Evolutionary conservation across 2,888 invertebrate species (phyloP).

Genomic region (Caenorhabditis sp.): DNA sequence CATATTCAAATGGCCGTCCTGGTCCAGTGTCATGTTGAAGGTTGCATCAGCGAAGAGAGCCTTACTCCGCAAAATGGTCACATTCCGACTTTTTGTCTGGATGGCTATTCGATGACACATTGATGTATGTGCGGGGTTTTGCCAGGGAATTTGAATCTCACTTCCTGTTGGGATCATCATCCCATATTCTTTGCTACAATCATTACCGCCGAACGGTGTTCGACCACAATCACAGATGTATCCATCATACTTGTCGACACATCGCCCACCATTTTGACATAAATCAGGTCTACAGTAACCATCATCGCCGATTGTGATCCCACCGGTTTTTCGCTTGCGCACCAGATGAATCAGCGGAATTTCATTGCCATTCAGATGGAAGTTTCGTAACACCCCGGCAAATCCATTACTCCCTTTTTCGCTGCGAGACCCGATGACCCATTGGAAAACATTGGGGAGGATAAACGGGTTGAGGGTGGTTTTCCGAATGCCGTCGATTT

Average conservation of each 20-base stretch:
- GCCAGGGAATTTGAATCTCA: conserved; percentile 67
- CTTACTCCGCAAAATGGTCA: conserved; percentile 56
- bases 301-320: conserved; percentile 52
- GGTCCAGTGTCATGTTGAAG: conserved; percentile 63
- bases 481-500: conserved; percentile 39
- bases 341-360: conserved; percentile 53
- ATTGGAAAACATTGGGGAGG: conserved; percentile 45
- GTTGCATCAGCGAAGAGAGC: conserved; percentile 66
- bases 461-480: conserved; percentile 24
- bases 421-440: conserved; percentile 59
- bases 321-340: conserved; percentile 54
- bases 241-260: conserved; percentile 66
- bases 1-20: conserved; percentile 55
- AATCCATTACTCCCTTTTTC: conserved; percentile 60
- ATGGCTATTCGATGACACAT: conserved; percentile 65
- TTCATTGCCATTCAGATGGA: conserved; percentile 64
- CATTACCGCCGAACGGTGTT: conserved; percentile 66
- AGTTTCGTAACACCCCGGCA: conserved; percentile 63
- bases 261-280: conserved; percentile 62
- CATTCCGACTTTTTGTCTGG: conserved; percentile 51
- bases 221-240: conserved; percentile 65
- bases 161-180: conserved; percentile 67
- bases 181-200: conserved; percentile 67
- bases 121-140: conserved; percentile 65
- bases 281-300: conserved; percentile 58